These are phyloP conservation scores for Apodemia hepburni DNA, from an alignment of 2,888 invertebrate genomes.

Conservation along the genomic window DNA sequence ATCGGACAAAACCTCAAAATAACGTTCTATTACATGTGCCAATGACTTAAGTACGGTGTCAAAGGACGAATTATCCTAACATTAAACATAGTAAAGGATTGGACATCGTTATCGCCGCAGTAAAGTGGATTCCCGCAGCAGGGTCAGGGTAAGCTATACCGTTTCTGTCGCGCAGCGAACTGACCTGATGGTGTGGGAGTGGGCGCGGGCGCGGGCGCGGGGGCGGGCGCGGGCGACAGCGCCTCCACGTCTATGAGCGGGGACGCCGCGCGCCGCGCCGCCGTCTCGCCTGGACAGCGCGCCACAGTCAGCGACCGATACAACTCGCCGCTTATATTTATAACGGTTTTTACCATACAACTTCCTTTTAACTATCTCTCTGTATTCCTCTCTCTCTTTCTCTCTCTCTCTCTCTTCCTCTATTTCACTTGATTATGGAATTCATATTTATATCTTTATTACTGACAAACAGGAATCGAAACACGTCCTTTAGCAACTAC, in stretches of 20 bases:
- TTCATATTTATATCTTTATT: no score
- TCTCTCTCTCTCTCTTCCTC: no score
- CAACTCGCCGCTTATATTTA: slow-evolving; percentile 1
- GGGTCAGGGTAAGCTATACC: slow-evolving; percentile 52
- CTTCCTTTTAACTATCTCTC: neutral
- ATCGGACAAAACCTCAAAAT: no score
- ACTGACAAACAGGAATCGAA: no score
- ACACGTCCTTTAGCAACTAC: no score
- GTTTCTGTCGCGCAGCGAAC: slow-evolving; percentile 62
- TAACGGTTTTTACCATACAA: neutral
- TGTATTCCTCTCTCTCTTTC: no score
- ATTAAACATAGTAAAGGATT: no score
- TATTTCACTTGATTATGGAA: no score
- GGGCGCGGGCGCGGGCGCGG: slow-evolving; percentile 61
- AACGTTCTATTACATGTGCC: no score
- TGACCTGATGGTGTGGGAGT: slow-evolving; percentile 78
- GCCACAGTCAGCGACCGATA: slow-evolving; percentile 37
- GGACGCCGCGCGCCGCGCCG: slow-evolving; percentile 80
- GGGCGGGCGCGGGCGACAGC: slow-evolving; percentile 78
- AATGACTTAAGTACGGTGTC: no score
- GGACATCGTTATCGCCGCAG: neutral
- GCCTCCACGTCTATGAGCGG: slow-evolving; percentile 85
- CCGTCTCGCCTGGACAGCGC: slow-evolving; percentile 81
- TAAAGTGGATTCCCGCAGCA: neutral
- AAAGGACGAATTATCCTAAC: no score